Evolutionary conservation across 2,888 invertebrate genomes (phyloP).

Genomic region (Drosophila gaucha): DNA sequence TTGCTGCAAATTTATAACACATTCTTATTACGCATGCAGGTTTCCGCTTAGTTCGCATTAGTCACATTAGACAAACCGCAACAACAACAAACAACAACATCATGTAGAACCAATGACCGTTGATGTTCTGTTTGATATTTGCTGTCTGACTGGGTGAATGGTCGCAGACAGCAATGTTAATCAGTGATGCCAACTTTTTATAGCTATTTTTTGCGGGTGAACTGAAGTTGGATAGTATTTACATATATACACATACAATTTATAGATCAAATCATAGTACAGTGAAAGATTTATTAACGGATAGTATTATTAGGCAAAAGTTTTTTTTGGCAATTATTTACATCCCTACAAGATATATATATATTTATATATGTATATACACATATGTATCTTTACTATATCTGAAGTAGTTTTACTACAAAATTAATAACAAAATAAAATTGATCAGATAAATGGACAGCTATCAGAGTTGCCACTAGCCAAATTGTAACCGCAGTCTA

Average conservation of each 20-base stretch:
- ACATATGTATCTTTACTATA: neutral
- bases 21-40: conserved; percentile 17
- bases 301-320: no score
- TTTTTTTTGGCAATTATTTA: no score
- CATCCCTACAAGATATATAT: no score
- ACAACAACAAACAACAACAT: conserved; percentile 20
- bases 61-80: conserved; percentile 29
- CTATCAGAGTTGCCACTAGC: neutral
- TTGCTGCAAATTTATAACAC: conserved; percentile 14
- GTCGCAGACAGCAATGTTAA: conserved; percentile 31
- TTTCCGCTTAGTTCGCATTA: conserved; percentile 11
- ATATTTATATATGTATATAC: neutral
- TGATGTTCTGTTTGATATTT: conserved; percentile 34
- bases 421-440: neutral
- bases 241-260: neutral
- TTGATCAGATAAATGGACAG: neutral
- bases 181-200: conserved; percentile 2
- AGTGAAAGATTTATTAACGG: neutral
- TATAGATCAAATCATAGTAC: neutral
- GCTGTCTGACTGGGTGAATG: conserved; percentile 42
- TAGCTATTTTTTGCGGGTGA: conserved; percentile 1
- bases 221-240: no score
- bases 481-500: neutral
- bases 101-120: conserved; percentile 32
- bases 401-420: neutral